These are phyloP conservation scores for Xestia sexstrigata DNA, from an alignment of 2,888 invertebrate species.

Conservation along the genomic window DNA sequence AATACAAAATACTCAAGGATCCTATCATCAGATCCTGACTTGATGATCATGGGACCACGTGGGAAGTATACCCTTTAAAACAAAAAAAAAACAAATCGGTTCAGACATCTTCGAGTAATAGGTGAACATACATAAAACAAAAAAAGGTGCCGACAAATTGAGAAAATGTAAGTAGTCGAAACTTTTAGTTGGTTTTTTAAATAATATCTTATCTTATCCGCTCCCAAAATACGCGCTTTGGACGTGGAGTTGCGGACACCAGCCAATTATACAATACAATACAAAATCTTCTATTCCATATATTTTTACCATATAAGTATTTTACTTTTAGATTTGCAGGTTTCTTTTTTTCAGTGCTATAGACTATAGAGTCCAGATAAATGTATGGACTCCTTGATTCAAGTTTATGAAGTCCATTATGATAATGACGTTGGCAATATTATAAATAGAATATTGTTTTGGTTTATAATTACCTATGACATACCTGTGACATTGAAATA, in stretches of 20 bases:
- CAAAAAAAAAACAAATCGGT: too few species aligned
- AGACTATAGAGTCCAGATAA: not conserved
- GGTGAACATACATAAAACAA: too few species aligned
- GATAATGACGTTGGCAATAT: not conserved
- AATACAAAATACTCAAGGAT: too few species aligned
- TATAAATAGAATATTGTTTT: not conserved
- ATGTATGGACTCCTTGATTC: not conserved
- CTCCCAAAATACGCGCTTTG: too few species aligned
- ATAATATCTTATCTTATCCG: not conserved
- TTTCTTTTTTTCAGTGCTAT: not conserved
- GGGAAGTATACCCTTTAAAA: too few species aligned
- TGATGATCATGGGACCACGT: too few species aligned
- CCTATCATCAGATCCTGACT: too few species aligned
- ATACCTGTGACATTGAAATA: not conserved
- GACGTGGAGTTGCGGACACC: too few species aligned
- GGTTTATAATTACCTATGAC: not conserved
- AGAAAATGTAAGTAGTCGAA: not conserved
- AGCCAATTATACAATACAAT: too few species aligned
- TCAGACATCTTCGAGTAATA: too few species aligned
- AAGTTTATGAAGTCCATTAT: not conserved
- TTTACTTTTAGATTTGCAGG: not conserved
- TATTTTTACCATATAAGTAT: not conserved
- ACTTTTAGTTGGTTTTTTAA: not conserved
- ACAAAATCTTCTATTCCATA: not conserved
- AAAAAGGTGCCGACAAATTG: too few species aligned